phyloP scores from a whole-genome alignment of 2,888 invertebrate species.

The Palloptera scutellata region DNA sequence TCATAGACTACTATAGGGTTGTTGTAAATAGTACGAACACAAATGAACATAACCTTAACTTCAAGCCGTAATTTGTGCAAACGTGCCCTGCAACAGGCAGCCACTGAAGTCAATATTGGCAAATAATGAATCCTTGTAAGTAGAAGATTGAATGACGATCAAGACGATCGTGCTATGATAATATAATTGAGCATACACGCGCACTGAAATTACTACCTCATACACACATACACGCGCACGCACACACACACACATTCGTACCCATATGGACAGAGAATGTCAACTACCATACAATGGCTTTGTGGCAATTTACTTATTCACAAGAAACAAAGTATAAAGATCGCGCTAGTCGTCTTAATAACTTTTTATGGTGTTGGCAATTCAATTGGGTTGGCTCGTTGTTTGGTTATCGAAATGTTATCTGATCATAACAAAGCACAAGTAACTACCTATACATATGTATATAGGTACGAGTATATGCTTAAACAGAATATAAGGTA shows the following conservation, averaged over 20 bases:
- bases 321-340: no score
- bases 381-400: conserved; percentile 38
- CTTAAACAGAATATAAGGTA: neutral
- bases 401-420: conserved; percentile 6
- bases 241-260: conserved; percentile 2
- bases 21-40: no score
- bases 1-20: no score
- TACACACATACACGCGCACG: conserved; percentile 1
- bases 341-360: conserved; percentile 37
- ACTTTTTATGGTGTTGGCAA: conserved; percentile 45
- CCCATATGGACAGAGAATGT: conserved; percentile 1
- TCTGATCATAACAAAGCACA: neutral
- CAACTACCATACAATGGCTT: conserved; percentile 13
- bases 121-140: conserved; percentile 1
- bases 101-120: neutral
- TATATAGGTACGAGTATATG: neutral
- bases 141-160: neutral
- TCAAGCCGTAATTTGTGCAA: no score
- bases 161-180: conserved; percentile 53
- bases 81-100: no score
- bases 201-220: conserved; percentile 3
- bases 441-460: neutral
- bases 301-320: neutral
- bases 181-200: conserved; percentile 50
- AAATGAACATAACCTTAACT: no score